phyloP scores from a whole-genome alignment of 2,797 vertebrate genomes.

The Choloepus didactylus region DNA sequence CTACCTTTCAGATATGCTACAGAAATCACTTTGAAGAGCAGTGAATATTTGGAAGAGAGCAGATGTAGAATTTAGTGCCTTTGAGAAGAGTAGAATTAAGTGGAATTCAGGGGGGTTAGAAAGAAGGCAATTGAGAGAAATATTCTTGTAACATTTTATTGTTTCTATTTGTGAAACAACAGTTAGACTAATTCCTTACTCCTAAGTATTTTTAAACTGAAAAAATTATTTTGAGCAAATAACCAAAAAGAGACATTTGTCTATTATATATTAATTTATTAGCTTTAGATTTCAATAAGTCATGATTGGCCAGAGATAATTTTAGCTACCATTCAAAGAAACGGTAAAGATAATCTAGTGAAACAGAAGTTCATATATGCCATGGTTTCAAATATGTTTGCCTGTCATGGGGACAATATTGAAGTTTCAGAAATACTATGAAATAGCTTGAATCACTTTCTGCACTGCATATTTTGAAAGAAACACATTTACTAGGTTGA shows the following conservation, averaged over 20 bases:
- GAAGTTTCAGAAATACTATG: slow-evolving; percentile 80
- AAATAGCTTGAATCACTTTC: slow-evolving; percentile 80
- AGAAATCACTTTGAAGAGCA: slow-evolving; percentile 83
- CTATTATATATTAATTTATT: slow-evolving; percentile 85
- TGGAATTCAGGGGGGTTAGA: slow-evolving; percentile 81
- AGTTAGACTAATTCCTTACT: slow-evolving; percentile 78
- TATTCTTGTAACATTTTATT: slow-evolving; percentile 82
- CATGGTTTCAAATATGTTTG: slow-evolving; percentile 79
- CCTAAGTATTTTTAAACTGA: slow-evolving; percentile 79
- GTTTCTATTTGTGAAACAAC: slow-evolving; percentile 72
- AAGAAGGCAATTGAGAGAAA: slow-evolving; percentile 80
- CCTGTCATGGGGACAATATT: slow-evolving; percentile 82
- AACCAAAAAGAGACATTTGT: slow-evolving; percentile 83
- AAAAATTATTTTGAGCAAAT: slow-evolving; percentile 81
- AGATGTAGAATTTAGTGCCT: slow-evolving; percentile 89
- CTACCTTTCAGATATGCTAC: slow-evolving; percentile 79
- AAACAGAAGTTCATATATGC: slow-evolving; percentile 80
- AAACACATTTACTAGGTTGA: slow-evolving; percentile 73
- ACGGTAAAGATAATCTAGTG: slow-evolving; percentile 69
- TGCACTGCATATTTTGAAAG: slow-evolving; percentile 78
- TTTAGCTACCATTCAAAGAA: slow-evolving; percentile 74
- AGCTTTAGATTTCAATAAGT: slow-evolving; percentile 87
- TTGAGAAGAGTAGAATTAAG: slow-evolving; percentile 84
- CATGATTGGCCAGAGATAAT: slow-evolving; percentile 77
- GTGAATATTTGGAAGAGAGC: slow-evolving; percentile 83